Evolutionary conservation across 2,888 invertebrate species (phyloP), one percentile per base, ranked within the genome.

Genomic region (Aricia artaxerxes): DNA sequence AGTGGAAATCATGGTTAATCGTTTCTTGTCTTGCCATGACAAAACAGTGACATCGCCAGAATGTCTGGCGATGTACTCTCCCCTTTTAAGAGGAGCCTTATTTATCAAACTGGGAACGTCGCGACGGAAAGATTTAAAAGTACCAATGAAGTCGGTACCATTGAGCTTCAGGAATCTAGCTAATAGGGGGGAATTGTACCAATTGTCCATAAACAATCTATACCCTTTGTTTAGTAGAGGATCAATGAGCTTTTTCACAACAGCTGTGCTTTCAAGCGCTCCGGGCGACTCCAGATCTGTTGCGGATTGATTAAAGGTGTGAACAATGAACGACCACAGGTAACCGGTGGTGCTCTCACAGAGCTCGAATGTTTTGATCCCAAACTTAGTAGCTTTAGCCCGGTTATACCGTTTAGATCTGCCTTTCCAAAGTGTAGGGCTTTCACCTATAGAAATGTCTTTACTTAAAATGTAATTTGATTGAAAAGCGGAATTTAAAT

Each of bases 141-240:
- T 44, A 44, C 44, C 44, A 44, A 44, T 9, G 44, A 44, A 44
- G 44, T 44, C 44, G 44, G 44, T 44, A 44, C 44, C 44, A 44
- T 44, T 44, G 44, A 44, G 44, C 9, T 44, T 44, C 44, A 44
- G 44, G 9, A 44, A 44, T 44, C 44, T 44, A 44, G 44, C 44
- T 44, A 44, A 44, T 44, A 44, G 44, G 2, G 83, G 83, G 13
- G 81, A 82, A 79, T 82, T 84, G 40, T 78, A 7, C 78, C 79
- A 7, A 82, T 82, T 2, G 24, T 79, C 79, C 38, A 64, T 24
- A 57, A 61, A n/a, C 11, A 44, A 64, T 13, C 75, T 44, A 44
- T 44, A 44, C 44, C 44, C 44, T 44, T 44, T 44, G 44, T 44
- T 44, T 44, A 44, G 44, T 44, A 44, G 9, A 9, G 44, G 44